phyloP scores from a whole-genome alignment of 2,113 vertebrate species.

The Tichodroma muraria region DNA sequence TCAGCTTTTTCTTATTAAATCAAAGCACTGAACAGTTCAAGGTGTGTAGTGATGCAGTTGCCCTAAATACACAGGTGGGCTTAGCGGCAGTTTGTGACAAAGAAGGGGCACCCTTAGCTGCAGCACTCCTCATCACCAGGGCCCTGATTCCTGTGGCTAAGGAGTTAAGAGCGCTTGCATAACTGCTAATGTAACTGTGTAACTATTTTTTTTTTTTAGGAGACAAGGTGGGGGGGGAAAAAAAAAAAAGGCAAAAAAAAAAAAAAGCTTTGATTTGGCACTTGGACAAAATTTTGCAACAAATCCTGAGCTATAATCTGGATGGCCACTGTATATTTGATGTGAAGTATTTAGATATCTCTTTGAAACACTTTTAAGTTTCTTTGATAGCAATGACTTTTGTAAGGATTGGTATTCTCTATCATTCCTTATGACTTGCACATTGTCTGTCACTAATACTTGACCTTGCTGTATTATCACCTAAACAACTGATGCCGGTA shows the following conservation, averaged over 20 bases:
- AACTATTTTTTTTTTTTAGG: neutral
- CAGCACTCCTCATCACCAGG: slow-evolving; percentile 50
- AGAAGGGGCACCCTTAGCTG: slow-evolving; percentile 36
- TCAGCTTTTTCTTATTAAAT: slow-evolving; percentile 60
- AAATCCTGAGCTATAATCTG: slow-evolving; percentile 54
- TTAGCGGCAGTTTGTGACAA: slow-evolving; percentile 44
- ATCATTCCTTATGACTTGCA: slow-evolving; percentile 73
- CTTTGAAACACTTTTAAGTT: slow-evolving; percentile 70
- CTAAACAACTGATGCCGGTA: slow-evolving; percentile 74
- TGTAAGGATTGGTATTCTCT: slow-evolving; percentile 72
- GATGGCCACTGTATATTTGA: slow-evolving; percentile 71
- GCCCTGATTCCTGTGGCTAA: slow-evolving; percentile 61
- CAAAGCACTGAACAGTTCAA: slow-evolving; percentile 59
- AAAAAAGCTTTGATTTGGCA: slow-evolving; percentile 65
- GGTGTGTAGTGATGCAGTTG: slow-evolving; percentile 54
- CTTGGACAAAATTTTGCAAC: slow-evolving; percentile 61
- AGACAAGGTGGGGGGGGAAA: neutral
- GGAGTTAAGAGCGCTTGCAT: slow-evolving; percentile 59
- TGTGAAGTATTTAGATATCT: slow-evolving; percentile 75
- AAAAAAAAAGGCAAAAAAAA: neutral
- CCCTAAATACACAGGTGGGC: slow-evolving; percentile 44
- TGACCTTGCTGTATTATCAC: slow-evolving; percentile 72
- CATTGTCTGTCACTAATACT: slow-evolving; percentile 77
- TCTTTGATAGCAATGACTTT: slow-evolving; percentile 72
- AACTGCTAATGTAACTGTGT: slow-evolving; percentile 64